Base-by-base conservation (phyloP, 2,113 vertebrate species). In the Ceyx cyanopectus region DNA sequence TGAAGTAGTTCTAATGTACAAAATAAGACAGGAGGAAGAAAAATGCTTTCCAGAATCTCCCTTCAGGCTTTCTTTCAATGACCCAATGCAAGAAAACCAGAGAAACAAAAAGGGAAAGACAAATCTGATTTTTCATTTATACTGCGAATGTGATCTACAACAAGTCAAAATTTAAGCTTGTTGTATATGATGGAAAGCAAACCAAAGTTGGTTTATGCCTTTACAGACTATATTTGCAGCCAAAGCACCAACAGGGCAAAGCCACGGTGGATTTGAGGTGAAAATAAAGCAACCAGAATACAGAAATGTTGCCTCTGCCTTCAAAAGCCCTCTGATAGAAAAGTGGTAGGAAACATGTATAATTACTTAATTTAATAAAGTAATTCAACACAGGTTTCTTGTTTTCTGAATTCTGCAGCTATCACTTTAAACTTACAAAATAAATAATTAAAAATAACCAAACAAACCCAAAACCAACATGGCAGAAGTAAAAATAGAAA, bases 1-100 rank as follows among this genome's bases (percentile, higher is more conserved):
- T 94, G 91, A 95, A 93, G 85, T 93, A 92, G 89, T 93, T 93
- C 87, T 92, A 94, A 96, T 65, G 87, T 57, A 92, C 23, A 74
- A 93, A 95, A 85, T 70, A 89, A 89, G 92, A 94, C 56, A 83
- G 65, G 54, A 80, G 10, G 63, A 94, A 90, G 79, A 94, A 93
- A 95, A 94, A 93, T 93, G 68, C 43, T 92, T 87, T 93, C 41
- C 72, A 82, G 68, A 92, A 83, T 57, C 72, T 77, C 70, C 87
- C 94, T 89, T 82, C 69, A 91, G 93, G 93, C 70, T 87, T 93
- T 81, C 50, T 81, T 95, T 87, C 94, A 89, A 89, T 74, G 84
- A 93, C 78, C 87, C 68, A 81, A 7, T 77, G 79, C 68, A 88
- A 90, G 75, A 83, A 93, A 96, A 70, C 13, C 20, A 75, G 65